Evolutionary conservation across 2,797 vertebrate genomes (phyloP), one percentile per base, ranked within the genome.

Genomic region (Sebastes goodei): DNA sequence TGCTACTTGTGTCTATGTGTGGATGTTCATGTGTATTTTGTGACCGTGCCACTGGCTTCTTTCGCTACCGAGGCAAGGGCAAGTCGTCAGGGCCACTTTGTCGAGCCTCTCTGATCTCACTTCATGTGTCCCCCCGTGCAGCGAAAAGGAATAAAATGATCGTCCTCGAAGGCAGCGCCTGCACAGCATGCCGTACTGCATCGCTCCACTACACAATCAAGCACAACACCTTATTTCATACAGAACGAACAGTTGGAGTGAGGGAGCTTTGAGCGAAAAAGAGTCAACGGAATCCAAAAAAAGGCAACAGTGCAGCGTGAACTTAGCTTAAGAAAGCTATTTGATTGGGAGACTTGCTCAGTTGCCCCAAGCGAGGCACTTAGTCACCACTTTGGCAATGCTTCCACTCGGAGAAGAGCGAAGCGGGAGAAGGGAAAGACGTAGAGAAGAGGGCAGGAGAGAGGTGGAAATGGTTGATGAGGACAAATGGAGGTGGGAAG

Each of bases 371-470:
- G 92, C 88, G 3, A 89, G 57, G 76, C 77, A 88, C 85, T 89
- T 90, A 89, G 89, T 94, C 89, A 93, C 84, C 86, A 83, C 81
- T 89, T 92, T 92, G 88, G 84, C 88, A 93, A 81, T 7, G 78
- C 61, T 85, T 92, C 69, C 80, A 81, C 75, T 83, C 69, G 52
- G 71, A 87, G 84, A 71, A 59, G 65, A 83, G 66, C 69, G 71
- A 77, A 70, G 78, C 69, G 32, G 29, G 38, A 82, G 61, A 66
- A 70, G 42, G 32, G 53, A 84, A 79, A 67, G 62, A 83, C 60
- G 55, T 64, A 73, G 55, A 74, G 71, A 69, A 20, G 59, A 83
- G 76, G 71, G 80, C 65, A 74, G 61, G 14, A 71, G 69, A 84
- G 73, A 81, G 79, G 78, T 79, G 60, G 80, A 87, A 73, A 80